phyloP scores from a whole-genome alignment of 2,888 invertebrate genomes.

The Netelia inedita region DNA sequence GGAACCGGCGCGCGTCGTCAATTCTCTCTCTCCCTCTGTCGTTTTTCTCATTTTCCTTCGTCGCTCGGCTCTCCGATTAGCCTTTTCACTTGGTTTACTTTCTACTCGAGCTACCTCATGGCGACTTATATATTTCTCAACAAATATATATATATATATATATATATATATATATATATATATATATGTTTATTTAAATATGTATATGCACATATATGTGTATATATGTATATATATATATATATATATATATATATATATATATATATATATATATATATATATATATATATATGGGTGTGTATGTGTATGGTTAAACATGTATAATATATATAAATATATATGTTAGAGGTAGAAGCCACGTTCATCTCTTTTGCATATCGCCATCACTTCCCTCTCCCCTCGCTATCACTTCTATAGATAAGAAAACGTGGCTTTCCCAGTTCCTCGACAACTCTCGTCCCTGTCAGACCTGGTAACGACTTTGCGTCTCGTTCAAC shows the following conservation, averaged over 20 bases:
- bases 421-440: constrained; percentile 13
- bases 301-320: no score
- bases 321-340: background rate
- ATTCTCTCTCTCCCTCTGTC: constrained; percentile 45
- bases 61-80: constrained; percentile 45
- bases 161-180: background rate
- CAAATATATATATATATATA: no score
- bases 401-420: background rate
- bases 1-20: constrained; percentile 46
- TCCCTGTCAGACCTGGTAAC: constrained; percentile 56
- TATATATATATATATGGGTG: no score
- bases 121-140: background rate
- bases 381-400: constrained; percentile 26
- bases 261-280: background rate
- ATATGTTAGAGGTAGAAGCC: constrained; percentile 33
- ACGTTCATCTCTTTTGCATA: constrained; percentile 58
- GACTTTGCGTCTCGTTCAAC: constrained; percentile 45
- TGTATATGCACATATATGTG: no score
- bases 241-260: background rate
- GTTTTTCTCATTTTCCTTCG: constrained; percentile 39
- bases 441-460: constrained; percentile 55
- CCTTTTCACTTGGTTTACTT: constrained; percentile 56
- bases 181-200: background rate
- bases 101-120: background rate
- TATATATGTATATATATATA: background rate